phyloP scores from a whole-genome alignment of 2,888 invertebrate species.

The Apamea monoglypha region DNA sequence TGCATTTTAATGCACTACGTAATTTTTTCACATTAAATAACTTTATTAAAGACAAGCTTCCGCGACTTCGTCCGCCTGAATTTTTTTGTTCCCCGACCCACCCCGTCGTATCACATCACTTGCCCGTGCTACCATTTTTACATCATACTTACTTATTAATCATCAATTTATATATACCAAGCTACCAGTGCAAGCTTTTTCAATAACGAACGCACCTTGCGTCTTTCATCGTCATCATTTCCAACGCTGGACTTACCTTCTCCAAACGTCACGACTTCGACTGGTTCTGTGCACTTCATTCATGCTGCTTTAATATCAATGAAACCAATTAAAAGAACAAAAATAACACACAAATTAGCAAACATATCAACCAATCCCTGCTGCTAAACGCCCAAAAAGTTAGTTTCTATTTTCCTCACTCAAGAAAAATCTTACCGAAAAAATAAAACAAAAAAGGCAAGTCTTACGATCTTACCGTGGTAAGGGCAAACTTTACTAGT shows the following conservation, averaged over 20 bases:
- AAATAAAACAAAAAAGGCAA: conserved; percentile 32
- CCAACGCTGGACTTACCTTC: not conserved
- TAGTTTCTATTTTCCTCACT: not conserved
- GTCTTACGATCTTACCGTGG: conserved; percentile 30
- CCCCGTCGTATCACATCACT: too few relatives aligned
- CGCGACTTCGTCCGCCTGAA: too few relatives aligned
- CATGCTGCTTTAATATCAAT: not conserved
- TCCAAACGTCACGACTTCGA: not conserved
- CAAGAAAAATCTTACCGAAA: conserved; percentile 20
- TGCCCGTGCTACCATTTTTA: not conserved
- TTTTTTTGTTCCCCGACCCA: too few relatives aligned
- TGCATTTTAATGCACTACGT: too few relatives aligned
- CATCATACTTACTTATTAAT: not conserved
- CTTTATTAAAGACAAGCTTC: too few relatives aligned
- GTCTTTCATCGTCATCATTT: not conserved
- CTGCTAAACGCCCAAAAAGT: not conserved
- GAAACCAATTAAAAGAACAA: too few relatives aligned
- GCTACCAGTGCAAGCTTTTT: not conserved
- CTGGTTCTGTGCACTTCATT: not conserved
- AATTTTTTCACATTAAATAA: conserved; percentile 4
- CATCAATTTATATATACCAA: not conserved
- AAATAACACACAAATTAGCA: not conserved
- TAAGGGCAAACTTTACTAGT: conserved; percentile 77
- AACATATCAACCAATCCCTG: not conserved
- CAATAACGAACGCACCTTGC: not conserved